Percentiles rank a stretch among this genome's conserved stretches.
Evolutionary conservation across 1,140 invertebrate species (phyloP).

Genomic region (Drosophila kepulauana): DNA sequence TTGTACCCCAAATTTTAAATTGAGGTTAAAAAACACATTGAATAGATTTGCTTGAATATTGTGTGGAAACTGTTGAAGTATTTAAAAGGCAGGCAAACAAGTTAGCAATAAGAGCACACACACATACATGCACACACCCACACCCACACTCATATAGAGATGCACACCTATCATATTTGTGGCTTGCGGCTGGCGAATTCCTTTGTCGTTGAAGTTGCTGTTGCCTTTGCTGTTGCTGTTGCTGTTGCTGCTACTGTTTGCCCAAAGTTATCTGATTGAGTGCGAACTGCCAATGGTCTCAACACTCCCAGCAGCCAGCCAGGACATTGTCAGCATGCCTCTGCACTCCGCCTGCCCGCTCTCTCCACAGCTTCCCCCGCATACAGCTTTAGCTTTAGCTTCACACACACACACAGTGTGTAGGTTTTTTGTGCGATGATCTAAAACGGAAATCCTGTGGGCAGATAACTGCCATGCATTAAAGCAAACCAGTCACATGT

Average conservation of each 20-base stretch:
- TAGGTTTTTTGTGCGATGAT: slow-evolving; percentile 69
- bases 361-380: not conserved
- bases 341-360: not conserved
- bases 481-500: slow-evolving; percentile 24
- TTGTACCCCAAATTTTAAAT: too few species aligned
- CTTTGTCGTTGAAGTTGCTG: slow-evolving; percentile 47
- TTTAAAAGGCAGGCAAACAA: slow-evolving; percentile 2
- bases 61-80: not conserved
- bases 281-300: slow-evolving; percentile 72
- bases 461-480: slow-evolving; percentile 75
- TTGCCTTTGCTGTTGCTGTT: slow-evolving; percentile 32
- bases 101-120: slow-evolving; percentile 25
- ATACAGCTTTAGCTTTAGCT: not conserved
- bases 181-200: slow-evolving; percentile 62
- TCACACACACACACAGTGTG: slow-evolving; percentile 6
- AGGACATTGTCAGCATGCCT: slow-evolving; percentile 37
- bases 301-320: slow-evolving; percentile 38
- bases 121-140: slow-evolving; percentile 6
- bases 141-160: not conserved
- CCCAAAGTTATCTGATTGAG: slow-evolving; percentile 82
- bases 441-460: slow-evolving; percentile 84
- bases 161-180: slow-evolving; percentile 51
- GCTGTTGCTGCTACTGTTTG: slow-evolving; percentile 31
- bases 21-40: too few species aligned
- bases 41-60: too few species aligned